These are phyloP conservation scores for Cataglyphis albicans DNA, from an alignment of 2,888 invertebrate species.

Conservation along the genomic window DNA sequence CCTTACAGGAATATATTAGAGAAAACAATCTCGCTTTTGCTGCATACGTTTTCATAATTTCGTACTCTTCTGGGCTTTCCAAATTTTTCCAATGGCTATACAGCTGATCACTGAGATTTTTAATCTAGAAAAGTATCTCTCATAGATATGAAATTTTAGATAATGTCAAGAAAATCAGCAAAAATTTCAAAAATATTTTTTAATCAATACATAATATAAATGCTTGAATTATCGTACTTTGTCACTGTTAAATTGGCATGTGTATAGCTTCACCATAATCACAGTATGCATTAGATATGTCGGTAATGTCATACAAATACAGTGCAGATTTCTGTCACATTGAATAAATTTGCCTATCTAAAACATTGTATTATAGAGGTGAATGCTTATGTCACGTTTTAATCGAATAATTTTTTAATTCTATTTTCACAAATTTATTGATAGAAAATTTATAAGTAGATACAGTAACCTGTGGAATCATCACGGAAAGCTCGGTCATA, in stretches of 20 bases:
- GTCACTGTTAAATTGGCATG: neutral
- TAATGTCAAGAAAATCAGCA: neutral
- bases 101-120: neutral
- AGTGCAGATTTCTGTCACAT: neutral
- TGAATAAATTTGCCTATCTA: neutral
- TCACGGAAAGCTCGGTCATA: neutral
- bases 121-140: neutral
- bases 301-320: neutral
- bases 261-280: neutral
- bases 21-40: neutral
- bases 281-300: neutral
- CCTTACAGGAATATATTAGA: neutral
- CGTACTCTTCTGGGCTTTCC: neutral
- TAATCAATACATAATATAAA: neutral
- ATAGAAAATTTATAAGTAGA: neutral
- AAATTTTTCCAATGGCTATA: neutral
- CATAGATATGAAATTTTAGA: neutral
- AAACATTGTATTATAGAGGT: neutral
- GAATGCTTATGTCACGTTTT: neutral
- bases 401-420: neutral
- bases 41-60: constrained; percentile 21
- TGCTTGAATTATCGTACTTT: neutral
- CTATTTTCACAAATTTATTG: neutral
- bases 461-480: neutral
- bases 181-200: neutral